Conservation (phyloP, 1,140 invertebrate species). For the Parapsyche elsis region DNA sequence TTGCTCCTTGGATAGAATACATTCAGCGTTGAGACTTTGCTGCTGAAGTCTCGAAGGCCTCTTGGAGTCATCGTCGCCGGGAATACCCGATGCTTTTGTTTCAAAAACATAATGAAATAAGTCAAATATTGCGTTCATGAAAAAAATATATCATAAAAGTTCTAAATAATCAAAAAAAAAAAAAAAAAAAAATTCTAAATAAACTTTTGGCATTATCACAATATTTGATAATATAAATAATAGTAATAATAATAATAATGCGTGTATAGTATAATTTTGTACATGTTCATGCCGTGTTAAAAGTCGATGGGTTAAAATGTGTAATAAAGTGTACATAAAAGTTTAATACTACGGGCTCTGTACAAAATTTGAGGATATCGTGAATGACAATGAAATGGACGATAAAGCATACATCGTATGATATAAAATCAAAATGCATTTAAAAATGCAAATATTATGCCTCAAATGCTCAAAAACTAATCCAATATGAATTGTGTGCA, state of each 20-base stretch:
- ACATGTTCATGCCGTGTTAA: too few species aligned
- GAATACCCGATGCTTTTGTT: conserved; percentile 58
- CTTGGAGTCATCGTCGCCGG: conserved; percentile 88
- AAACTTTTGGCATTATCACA: too few species aligned
- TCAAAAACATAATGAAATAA: background rate
- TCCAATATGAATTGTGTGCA: too few species aligned
- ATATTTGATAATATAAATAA: too few species aligned
- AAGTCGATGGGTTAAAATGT: too few species aligned
- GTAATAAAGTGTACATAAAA: too few species aligned
- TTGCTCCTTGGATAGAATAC: conserved; percentile 95
- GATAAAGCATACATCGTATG: background rate
- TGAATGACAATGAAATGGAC: background rate
- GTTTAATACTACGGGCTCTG: too few species aligned
- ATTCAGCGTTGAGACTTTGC: conserved; percentile 89
- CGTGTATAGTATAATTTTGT: too few species aligned
- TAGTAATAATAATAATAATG: too few species aligned
- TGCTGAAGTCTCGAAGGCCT: conserved; percentile 86
- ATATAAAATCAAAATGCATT: background rate
- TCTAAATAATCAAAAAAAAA: background rate
- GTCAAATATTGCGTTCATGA: background rate
- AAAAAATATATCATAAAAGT: background rate
- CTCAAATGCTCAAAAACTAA: too few species aligned
- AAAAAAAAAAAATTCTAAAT: too few species aligned
- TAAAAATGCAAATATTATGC: too few species aligned
- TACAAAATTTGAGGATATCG: background rate